Evolutionary conservation across 2,797 vertebrate species (phyloP).

Genomic region (Loriculus beryllinus): DNA sequence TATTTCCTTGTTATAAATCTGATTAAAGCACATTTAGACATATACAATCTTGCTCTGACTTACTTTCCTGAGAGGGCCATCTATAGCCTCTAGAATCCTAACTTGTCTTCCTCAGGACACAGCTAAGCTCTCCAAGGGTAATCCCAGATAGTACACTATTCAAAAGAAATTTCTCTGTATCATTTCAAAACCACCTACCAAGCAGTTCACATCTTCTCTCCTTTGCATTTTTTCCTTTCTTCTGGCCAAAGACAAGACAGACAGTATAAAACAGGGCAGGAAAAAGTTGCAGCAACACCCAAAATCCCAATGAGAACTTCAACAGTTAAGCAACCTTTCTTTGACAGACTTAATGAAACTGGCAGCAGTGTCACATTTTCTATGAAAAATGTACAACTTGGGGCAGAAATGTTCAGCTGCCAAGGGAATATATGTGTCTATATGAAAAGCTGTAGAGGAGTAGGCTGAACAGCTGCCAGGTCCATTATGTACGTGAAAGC

Average conservation of each 20-base stretch:
- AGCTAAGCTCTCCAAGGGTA: background rate
- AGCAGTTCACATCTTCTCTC: background rate
- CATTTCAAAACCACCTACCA: background rate
- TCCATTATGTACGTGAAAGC: background rate
- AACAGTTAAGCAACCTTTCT: background rate
- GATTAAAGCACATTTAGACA: background rate
- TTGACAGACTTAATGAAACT: background rate
- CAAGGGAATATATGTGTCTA: background rate
- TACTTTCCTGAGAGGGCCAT: background rate
- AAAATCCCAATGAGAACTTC: background rate
- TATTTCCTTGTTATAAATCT: background rate
- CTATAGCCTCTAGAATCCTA: background rate
- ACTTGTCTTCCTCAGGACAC: background rate
- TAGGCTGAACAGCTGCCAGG: background rate
- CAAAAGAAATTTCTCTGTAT: background rate
- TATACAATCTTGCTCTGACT: background rate
- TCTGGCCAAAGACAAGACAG: background rate
- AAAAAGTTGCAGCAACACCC: background rate
- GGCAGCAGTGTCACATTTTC: background rate
- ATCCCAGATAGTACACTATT: fast-evolving
- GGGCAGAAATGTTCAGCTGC: background rate
- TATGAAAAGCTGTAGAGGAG: background rate
- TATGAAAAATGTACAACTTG: background rate
- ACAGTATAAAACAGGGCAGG: background rate
- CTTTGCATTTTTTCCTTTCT: background rate